Percentiles rank a stretch among this genome's conserved stretches.
phyloP scores from a whole-genome alignment of 2,888 invertebrate species.

The Miltochrista miniata region DNA sequence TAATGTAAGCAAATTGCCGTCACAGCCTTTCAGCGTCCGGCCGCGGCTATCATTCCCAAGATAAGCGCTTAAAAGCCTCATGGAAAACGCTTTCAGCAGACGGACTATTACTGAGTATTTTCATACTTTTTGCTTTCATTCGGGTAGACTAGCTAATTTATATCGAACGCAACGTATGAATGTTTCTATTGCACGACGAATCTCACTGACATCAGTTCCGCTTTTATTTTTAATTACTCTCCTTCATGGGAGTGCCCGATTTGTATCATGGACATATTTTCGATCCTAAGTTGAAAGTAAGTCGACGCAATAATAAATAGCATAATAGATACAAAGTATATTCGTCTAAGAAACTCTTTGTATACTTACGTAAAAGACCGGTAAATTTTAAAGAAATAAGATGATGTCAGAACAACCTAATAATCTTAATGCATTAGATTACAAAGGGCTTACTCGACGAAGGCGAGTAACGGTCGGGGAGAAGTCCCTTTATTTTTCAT shows the following conservation, averaged over 20 bases:
- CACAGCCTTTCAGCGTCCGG: conserved; percentile 79
- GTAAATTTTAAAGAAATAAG: conserved; percentile 63
- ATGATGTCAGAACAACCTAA: conserved; percentile 68
- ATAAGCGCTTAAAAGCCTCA: conserved; percentile 83
- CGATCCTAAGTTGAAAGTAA: too few relatives aligned
- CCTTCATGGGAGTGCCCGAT: conserved; percentile 14
- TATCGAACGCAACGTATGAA: conserved; percentile 46
- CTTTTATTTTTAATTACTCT: conserved; percentile 33
- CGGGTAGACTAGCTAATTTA: conserved; percentile 49
- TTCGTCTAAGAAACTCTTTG: conserved; percentile 24
- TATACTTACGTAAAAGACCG: conserved; percentile 40
- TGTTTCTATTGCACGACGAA: conserved; percentile 45
- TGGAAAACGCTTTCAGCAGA: conserved; percentile 77
- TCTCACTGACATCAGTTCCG: conserved; percentile 39
- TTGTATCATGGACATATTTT: conserved; percentile 8
- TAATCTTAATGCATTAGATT: conserved; percentile 77
- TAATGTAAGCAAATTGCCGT: conserved; percentile 83
- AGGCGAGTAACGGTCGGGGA: conserved; percentile 47
- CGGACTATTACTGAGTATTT: conserved; percentile 68
- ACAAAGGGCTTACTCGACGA: conserved; percentile 58
- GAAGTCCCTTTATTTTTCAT: conserved; percentile 61
- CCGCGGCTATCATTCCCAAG: conserved; percentile 80
- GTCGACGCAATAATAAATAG: conserved; percentile 16
- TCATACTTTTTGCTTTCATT: conserved; percentile 67
- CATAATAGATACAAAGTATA: conserved; percentile 24